These are phyloP conservation scores for Tipula vernalis DNA, from an alignment of 2,888 invertebrate species.

Conservation along the genomic window DNA sequence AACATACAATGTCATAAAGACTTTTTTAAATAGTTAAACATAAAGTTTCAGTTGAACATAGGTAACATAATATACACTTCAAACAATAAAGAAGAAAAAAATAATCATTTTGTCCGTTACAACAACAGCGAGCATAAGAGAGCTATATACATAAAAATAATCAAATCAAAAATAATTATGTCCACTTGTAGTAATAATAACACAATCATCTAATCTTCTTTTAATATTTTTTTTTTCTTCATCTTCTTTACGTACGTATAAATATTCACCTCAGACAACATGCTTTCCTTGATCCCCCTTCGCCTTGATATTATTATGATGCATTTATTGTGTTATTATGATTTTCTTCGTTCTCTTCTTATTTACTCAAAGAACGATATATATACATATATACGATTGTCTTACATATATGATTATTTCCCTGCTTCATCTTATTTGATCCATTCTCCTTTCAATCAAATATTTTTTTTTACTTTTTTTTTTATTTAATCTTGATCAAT, in stretches of 20 bases:
- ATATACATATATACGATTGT: neutral
- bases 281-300: neutral
- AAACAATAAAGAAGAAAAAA: neutral
- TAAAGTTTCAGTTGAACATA: neutral
- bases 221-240: neutral
- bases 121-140: neutral
- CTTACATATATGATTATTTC: neutral
- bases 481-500: conserved; percentile 6
- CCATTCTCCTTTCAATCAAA: conserved; percentile 10
- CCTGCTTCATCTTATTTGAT: neutral
- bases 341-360: neutral
- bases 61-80: neutral
- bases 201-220: conserved; percentile 4
- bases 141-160: neutral
- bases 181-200: conserved; percentile 4
- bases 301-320: neutral
- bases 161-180: conserved; percentile 4
- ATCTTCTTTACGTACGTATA: neutral
- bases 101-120: neutral
- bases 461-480: neutral
- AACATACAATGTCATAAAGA: neutral
- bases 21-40: neutral
- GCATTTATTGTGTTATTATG: conserved; percentile 4
- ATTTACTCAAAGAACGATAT: neutral
- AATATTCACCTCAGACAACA: neutral